A percentile compares a stretch with the other conserved stretches of the same genome.
Evolutionary conservation across 2,113 vertebrate genomes (phyloP).

Genomic region (Lepus europaeus): DNA sequence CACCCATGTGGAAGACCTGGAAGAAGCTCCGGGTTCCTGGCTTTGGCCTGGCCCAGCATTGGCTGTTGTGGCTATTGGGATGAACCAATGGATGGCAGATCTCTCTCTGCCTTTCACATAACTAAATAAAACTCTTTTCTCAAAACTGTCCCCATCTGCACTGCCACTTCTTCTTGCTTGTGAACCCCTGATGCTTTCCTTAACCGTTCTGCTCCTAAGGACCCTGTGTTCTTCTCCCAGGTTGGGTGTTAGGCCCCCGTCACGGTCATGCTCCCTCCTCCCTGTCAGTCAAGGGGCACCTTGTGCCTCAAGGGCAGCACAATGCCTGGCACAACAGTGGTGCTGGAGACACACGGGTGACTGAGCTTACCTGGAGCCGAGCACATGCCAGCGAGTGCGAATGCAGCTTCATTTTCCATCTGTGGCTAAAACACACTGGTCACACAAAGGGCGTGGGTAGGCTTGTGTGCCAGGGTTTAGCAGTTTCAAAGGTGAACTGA

Average conservation of each 20-base stretch:
- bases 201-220: neutral
- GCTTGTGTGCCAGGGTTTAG: neutral
- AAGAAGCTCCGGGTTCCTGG: no score
- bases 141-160: neutral
- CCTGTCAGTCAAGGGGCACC: neutral
- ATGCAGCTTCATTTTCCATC: neutral
- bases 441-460: neutral
- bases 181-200: neutral
- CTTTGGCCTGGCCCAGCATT: no score
- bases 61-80: no score
- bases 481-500: neutral
- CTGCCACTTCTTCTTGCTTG: neutral
- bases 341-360: neutral
- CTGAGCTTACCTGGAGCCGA: neutral
- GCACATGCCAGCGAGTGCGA: neutral
- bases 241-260: neutral
- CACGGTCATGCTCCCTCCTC: neutral
- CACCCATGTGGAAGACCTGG: no score
- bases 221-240: neutral
- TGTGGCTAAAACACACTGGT: neutral
- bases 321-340: neutral
- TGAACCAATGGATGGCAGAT: no score
- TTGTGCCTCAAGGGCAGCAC: neutral
- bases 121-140: neutral
- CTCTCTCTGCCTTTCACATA: no score